Conservation (phyloP, 2,113 vertebrate genomes). For the Nycticebus coucang region DNA sequence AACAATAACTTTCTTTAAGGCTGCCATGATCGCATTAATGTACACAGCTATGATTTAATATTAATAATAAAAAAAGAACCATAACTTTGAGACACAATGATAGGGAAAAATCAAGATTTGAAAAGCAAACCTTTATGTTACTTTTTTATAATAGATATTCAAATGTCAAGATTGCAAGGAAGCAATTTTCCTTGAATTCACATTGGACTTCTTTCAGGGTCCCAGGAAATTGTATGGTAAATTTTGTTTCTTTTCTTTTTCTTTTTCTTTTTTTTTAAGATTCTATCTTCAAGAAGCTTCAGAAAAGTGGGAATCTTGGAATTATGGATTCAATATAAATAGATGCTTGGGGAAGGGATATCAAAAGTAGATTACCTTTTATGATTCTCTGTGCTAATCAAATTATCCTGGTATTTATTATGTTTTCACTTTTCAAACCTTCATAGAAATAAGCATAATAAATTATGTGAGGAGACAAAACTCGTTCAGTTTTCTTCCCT, state of each 20-base stretch:
- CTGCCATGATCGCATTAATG: too few species aligned
- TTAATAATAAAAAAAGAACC: too few species aligned
- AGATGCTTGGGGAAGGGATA: not conserved
- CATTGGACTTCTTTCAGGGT: not conserved
- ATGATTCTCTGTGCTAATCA: not conserved
- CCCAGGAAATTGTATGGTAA: not conserved
- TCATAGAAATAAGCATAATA: not conserved
- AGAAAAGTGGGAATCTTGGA: conserved; percentile 28
- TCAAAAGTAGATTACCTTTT: not conserved
- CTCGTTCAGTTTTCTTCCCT: not conserved
- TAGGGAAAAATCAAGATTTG: not conserved
- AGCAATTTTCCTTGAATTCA: not conserved
- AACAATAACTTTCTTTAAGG: conserved; percentile 45
- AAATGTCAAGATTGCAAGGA: conserved; percentile 13
- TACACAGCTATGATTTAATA: too few species aligned
- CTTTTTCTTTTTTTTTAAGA: not conserved
- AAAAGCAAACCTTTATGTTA: not conserved
- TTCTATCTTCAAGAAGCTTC: not conserved
- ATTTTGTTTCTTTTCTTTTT: not conserved
- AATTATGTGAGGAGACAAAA: not conserved
- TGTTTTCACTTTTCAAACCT: not conserved
- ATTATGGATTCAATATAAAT: conserved; percentile 1
- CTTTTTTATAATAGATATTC: not conserved
- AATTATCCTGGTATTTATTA: not conserved
- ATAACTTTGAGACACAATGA: conserved; percentile 13